These are phyloP conservation scores for Elymnias hypermnestra DNA, from an alignment of 1,140 invertebrate genomes.

Conservation along the genomic window DNA sequence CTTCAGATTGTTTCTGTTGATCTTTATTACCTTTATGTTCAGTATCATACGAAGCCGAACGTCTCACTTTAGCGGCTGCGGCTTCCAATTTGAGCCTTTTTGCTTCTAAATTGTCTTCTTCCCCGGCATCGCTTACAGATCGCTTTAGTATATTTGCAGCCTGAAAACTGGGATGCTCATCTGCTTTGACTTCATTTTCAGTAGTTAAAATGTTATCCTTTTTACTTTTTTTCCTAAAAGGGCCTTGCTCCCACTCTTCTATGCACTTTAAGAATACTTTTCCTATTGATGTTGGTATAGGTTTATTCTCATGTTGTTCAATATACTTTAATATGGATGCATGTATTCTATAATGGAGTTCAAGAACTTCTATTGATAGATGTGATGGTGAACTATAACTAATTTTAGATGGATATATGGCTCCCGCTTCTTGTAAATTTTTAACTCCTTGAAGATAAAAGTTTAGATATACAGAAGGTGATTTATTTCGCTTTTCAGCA, in stretches of 20 bases:
- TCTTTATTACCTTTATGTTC: slow-evolving; percentile 45
- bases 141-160: slow-evolving; percentile 65
- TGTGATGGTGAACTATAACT: slow-evolving; percentile 89
- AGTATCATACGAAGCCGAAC: slow-evolving; percentile 64
- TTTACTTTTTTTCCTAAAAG: slow-evolving; percentile 58
- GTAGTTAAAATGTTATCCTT: slow-evolving; percentile 39
- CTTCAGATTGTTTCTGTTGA: background rate
- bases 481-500: slow-evolving; percentile 86
- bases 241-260: slow-evolving; percentile 59
- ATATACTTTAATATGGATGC: slow-evolving; percentile 91
- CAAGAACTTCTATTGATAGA: slow-evolving; percentile 92
- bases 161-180: slow-evolving; percentile 41
- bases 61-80: slow-evolving; percentile 63
- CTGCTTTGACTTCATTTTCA: slow-evolving; percentile 32
- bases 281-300: slow-evolving; percentile 59
- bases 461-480: slow-evolving; percentile 84
- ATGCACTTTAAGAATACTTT: slow-evolving; percentile 64
- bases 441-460: slow-evolving; percentile 87
- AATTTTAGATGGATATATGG: slow-evolving; percentile 91
- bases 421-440: slow-evolving; percentile 86
- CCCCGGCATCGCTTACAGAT: slow-evolving; percentile 61
- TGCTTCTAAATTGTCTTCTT: slow-evolving; percentile 56
- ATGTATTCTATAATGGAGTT: slow-evolving; percentile 90
- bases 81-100: slow-evolving; percentile 59
- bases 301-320: slow-evolving; percentile 80